A percentile compares a stretch with the other conserved stretches of the same genome.
These are phyloP conservation scores for Limenitis camilla DNA, from an alignment of 2,888 invertebrate species.

Conservation along the genomic window DNA sequence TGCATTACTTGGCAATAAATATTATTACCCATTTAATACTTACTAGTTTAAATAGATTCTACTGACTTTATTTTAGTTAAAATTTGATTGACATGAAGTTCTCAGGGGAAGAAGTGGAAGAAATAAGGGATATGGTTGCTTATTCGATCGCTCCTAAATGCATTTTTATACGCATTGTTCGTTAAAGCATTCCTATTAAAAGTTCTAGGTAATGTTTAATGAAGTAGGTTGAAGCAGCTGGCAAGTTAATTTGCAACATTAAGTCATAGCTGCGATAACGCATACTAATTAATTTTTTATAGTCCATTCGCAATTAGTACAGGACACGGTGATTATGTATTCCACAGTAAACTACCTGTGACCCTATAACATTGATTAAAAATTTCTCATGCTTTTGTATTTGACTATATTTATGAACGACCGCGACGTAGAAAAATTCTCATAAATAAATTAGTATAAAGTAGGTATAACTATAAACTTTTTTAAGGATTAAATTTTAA, in stretches of 20 bases:
- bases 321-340: constrained; percentile 41
- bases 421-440: neutral
- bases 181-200: constrained; percentile 15
- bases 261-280: constrained; percentile 49
- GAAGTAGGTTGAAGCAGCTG: constrained; percentile 32
- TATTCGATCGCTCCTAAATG: too few species aligned
- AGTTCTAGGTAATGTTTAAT: constrained; percentile 34
- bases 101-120: too few species aligned
- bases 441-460: too few species aligned
- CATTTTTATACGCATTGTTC: neutral
- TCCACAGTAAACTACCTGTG: constrained; percentile 49
- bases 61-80: too few species aligned
- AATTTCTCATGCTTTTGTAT: neutral
- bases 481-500: too few species aligned
- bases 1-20: too few species aligned
- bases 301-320: constrained; percentile 58
- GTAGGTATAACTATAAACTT: too few species aligned
- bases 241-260: constrained; percentile 49
- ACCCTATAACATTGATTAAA: constrained; percentile 44
- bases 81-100: too few species aligned
- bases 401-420: neutral
- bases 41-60: too few species aligned
- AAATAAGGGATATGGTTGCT: too few species aligned
- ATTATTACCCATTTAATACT: too few species aligned
- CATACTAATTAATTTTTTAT: constrained; percentile 60